Evolutionary conservation across 2,888 invertebrate species (phyloP), one percentile per base, ranked within the genome.

Genomic region (Heliconius cydno): DNA sequence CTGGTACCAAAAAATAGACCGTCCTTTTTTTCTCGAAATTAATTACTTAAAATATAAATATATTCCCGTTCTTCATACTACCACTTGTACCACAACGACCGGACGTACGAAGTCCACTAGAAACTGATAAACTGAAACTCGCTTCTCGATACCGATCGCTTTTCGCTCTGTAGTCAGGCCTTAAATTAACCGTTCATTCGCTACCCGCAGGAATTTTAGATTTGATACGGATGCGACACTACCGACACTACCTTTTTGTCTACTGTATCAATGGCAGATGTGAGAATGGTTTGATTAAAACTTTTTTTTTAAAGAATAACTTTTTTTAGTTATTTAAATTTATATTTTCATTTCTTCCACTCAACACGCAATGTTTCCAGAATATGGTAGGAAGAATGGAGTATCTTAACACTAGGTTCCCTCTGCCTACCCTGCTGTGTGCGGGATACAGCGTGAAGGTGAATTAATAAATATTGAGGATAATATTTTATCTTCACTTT

Each of bases 111-210:
- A 74, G 75, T 91, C 90, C 91, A 92, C 94, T 95, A 94, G 94
- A 92, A 90, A 91, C 93, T 91, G 94, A 95, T 95, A 94, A 93
- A 92, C 90, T 91, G 91, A 91, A 92, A 92, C 94, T 91, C 89
- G 94, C 92, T 91, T 86, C 88, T 81, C 88, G 94, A 94, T 95
- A 94, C 88, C 80, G 89, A 95, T 95, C 94, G 88, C 88, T 90
- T 91, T 90, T 90, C 89, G 90, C 89, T 88, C 90, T 89, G 90
- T 75, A 75, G 75, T 66, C 73, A 73, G 73, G 90, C 92, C 92
- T 93, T 94, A 93, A 93, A 93, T 94, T 94, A 94, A 94, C 92
- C 89, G 92, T 93, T 93, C 92, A 92, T 92, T 92, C 92, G 91
- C 91, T 92, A 89, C 90, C 87, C 86, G 89, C 89, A 87, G 92